phyloP scores from a whole-genome alignment of 2,888 invertebrate species.

The Agonopterix alstromeriana region DNA sequence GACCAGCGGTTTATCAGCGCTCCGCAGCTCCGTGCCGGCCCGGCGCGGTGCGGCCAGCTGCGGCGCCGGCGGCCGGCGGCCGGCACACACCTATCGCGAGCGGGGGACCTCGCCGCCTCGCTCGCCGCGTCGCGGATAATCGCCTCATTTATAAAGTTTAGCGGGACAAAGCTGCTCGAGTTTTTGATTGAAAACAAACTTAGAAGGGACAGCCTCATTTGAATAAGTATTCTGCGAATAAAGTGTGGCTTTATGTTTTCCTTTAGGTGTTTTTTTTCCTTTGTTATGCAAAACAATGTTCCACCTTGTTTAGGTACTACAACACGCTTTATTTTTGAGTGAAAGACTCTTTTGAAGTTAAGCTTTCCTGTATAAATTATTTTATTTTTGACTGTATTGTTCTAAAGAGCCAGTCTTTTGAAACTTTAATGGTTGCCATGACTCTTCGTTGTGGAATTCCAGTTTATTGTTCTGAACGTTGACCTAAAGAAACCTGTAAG shows the following conservation, averaged over 20 bases:
- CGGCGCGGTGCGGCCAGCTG: slow-evolving; percentile 7
- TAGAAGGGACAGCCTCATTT: slow-evolving; percentile 77
- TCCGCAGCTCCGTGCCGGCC: slow-evolving; percentile 41
- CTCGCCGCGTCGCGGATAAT: slow-evolving; percentile 58
- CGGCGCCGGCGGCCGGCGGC: slow-evolving; percentile 13
- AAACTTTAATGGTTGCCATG: slow-evolving; percentile 61
- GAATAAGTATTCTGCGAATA: slow-evolving; percentile 77
- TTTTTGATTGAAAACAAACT: slow-evolving; percentile 78
- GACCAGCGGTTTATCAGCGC: slow-evolving; percentile 69
- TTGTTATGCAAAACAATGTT: slow-evolving; percentile 77
- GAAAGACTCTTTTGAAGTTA: slow-evolving; percentile 76
- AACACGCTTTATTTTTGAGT: slow-evolving; percentile 77
- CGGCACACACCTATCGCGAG: slow-evolving; percentile 51
- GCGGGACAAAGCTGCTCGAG: slow-evolving; percentile 73
- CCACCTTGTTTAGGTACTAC: slow-evolving; percentile 77
- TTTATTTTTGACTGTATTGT: slow-evolving; percentile 73
- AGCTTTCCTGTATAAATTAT: slow-evolving; percentile 76
- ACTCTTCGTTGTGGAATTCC: slow-evolving; percentile 35
- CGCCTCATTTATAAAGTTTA: slow-evolving; percentile 77
- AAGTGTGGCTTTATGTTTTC: slow-evolving; percentile 77
- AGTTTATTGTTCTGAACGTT: slow-evolving; percentile 46
- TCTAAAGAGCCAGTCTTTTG: slow-evolving; percentile 64
- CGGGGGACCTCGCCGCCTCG: slow-evolving; percentile 31
- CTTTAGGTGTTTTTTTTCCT: slow-evolving; percentile 75
- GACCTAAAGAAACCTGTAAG: slow-evolving; percentile 11